Conservation (phyloP, 23 tunicate genomes). For the Trididemnum clinides region DNA sequence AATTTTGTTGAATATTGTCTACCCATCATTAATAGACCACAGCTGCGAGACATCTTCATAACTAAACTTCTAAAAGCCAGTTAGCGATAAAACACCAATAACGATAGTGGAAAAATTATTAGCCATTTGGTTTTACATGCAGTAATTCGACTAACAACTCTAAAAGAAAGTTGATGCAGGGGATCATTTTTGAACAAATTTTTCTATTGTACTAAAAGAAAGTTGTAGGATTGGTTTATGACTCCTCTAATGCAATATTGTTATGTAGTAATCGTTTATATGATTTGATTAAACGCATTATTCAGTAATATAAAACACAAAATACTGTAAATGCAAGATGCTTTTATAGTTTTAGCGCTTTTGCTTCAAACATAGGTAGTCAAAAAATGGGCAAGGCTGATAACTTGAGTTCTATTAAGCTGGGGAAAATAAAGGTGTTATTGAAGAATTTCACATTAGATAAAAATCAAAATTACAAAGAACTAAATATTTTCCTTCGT, state of each 20-base stretch:
- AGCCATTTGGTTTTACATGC: not conserved
- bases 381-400: too few species aligned
- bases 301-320: not conserved
- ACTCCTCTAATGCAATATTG: not conserved
- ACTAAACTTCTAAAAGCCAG: too few species aligned
- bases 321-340: not conserved
- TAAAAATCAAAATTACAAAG: not conserved
- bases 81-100: too few species aligned
- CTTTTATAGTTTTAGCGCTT: not conserved
- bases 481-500: not conserved
- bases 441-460: constrained; percentile 6
- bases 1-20: too few species aligned
- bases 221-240: not conserved
- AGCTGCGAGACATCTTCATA: too few species aligned
- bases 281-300: not conserved
- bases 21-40: too few species aligned
- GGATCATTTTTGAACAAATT: too few species aligned
- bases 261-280: not conserved
- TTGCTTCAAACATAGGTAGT: not conserved
- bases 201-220: too few species aligned
- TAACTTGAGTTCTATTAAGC: not conserved
- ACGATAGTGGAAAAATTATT: too few species aligned
- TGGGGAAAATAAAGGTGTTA: not conserved
- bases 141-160: not conserved
- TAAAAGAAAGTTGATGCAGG: not conserved